phyloP scores from a whole-genome alignment of 92 coral and sea anemone species.

The Virgularia gustaviana region DNA sequence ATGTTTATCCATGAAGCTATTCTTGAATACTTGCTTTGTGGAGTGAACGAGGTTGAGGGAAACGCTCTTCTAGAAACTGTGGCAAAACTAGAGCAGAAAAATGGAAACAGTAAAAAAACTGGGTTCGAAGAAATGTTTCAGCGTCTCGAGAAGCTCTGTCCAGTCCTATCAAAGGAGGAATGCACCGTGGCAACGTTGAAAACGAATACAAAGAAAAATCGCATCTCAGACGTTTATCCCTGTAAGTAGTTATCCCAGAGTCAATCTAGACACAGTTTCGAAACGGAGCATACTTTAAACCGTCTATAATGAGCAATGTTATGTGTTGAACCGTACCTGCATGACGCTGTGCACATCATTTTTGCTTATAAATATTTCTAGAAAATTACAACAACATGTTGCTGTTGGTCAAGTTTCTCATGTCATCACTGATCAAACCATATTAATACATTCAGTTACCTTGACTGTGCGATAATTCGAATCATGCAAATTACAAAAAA shows the following conservation, averaged over 20 bases:
- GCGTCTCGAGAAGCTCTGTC: slow-evolving; percentile 19
- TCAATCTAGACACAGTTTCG: too few relatives aligned
- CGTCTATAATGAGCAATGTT: too few relatives aligned
- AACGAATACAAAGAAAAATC: slow-evolving; percentile 51
- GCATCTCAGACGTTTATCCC: slow-evolving; percentile 79
- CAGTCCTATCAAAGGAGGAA: slow-evolving; percentile 13
- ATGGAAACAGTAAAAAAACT: slow-evolving; percentile 40
- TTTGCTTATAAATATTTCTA: too few relatives aligned
- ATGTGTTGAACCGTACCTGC: background rate
- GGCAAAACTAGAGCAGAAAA: slow-evolving; percentile 71
- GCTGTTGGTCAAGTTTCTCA: too few relatives aligned
- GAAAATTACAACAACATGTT: too few relatives aligned
- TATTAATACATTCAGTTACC: too few relatives aligned
- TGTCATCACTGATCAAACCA: too few relatives aligned
- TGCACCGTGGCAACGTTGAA: slow-evolving; percentile 9
- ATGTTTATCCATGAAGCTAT: slow-evolving; percentile 89
- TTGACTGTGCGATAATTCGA: too few relatives aligned
- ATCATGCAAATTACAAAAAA: too few relatives aligned
- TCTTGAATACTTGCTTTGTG: slow-evolving; percentile 80
- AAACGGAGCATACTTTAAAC: too few relatives aligned
- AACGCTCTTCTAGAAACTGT: slow-evolving; percentile 61
- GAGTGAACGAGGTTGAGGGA: slow-evolving; percentile 83
- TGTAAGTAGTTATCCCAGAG: too few relatives aligned
- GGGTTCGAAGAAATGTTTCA: slow-evolving; percentile 24
- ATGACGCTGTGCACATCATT: background rate